Evolutionary conservation across 2,888 invertebrate genomes (phyloP), one percentile per base, ranked within the genome.

Genomic region (Drosophila picticornis): DNA sequence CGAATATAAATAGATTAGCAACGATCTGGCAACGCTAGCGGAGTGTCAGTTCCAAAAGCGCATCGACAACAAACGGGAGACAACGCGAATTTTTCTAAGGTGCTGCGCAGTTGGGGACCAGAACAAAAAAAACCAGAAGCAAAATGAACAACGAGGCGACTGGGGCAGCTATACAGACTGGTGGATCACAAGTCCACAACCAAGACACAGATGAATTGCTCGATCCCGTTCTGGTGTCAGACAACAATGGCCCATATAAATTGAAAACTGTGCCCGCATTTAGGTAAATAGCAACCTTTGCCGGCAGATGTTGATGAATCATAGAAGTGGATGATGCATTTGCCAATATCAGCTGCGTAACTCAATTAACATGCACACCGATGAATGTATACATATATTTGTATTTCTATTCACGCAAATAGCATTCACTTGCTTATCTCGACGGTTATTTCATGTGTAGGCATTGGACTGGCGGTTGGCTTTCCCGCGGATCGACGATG

Each of bases 401-500:
- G 4, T 27, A 22, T 46, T 52, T 55, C 3, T 29, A 22, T 70
- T 48, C 48, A 29, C 60, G n/a, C 19, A 60, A 60, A 16, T 51
- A 93, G 93, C 82, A 71, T 93, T 57, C 93, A 93, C 69, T 81
- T 92, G 64, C 62, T 91, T 70, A 90, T 92, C 75, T 93, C 93
- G 3, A 84, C 90, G n/a, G 55, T 80, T 29, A 93, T 93, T 58
- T 93, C 93, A 11, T 77, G 92, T 62, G 81, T 89, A 59, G 93
- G 93, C 57, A 88, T 93, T 56, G 57, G 86, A 6, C 73, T 93
- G 43, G 92, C 92, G 9, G 73, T 83, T 2, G 25, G 70, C 10
- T 92, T 84, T 82, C 91, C 92, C 6, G 84, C 85, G 58, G 92
- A 93, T 29, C 92, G 93, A 71, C 94, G 93, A 81, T 95, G 95